Evolutionary conservation across 2,888 invertebrate species (phyloP).

Genomic region (Melanargia galathea): DNA sequence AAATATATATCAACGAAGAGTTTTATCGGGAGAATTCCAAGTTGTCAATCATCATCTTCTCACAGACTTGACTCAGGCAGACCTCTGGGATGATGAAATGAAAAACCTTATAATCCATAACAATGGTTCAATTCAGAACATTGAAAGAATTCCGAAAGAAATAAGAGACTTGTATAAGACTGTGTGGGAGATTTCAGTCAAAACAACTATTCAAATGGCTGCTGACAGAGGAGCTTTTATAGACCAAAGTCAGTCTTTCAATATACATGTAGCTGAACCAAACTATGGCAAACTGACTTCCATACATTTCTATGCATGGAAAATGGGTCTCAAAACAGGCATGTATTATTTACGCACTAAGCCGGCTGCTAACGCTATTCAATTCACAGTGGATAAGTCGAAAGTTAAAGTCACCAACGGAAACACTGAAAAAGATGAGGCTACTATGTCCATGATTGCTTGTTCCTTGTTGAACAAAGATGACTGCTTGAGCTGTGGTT

Average conservation of each 20-base stretch:
- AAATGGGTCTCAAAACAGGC: slow-evolving; percentile 97
- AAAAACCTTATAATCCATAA: slow-evolving; percentile 95
- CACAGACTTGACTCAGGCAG: slow-evolving; percentile 94
- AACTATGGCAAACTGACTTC: slow-evolving; percentile 96
- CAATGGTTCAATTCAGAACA: slow-evolving; percentile 96
- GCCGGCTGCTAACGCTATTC: slow-evolving; percentile 97
- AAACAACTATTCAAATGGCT: slow-evolving; percentile 96
- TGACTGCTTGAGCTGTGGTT: slow-evolving; percentile 93
- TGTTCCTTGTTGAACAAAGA: slow-evolving; percentile 95
- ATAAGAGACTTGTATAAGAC: slow-evolving; percentile 96
- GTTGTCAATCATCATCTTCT: slow-evolving; percentile 98
- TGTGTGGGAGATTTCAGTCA: slow-evolving; percentile 98
- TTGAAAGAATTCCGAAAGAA: slow-evolving; percentile 91
- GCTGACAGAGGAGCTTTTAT: slow-evolving; percentile 99
- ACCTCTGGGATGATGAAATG: slow-evolving; percentile 97
- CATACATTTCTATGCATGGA: slow-evolving; percentile 99
- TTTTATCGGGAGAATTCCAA: slow-evolving; percentile 97
- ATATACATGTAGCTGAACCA: slow-evolving; percentile 97
- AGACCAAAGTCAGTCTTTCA: slow-evolving; percentile 99
- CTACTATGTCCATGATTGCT: slow-evolving; percentile 88
- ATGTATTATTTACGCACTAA: slow-evolving; percentile 99
- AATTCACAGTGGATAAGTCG: slow-evolving; percentile 97
- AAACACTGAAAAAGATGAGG: slow-evolving; percentile 61
- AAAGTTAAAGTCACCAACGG: slow-evolving; percentile 58
- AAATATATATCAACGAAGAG: slow-evolving; percentile 96